Percentiles rank a stretch among this genome's conserved stretches.
These are phyloP conservation scores for Trematocara stigmaticum DNA, from an alignment of 2,113 vertebrate species.

Conservation along the genomic window DNA sequence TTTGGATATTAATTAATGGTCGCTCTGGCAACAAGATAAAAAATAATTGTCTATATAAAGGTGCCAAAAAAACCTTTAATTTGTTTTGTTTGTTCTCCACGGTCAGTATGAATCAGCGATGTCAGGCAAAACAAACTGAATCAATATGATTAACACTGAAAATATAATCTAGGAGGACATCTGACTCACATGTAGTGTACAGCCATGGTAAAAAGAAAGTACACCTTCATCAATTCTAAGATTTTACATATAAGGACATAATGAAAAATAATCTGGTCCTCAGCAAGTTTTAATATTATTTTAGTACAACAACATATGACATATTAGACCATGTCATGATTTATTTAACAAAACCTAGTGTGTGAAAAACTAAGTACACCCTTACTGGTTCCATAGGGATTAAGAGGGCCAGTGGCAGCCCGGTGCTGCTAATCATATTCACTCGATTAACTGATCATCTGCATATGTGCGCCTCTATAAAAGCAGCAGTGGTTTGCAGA, in stretches of 20 bases:
- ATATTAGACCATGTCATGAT: neutral
- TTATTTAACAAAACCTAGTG: neutral
- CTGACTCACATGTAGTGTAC: slow-evolving; percentile 4
- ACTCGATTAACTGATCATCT: neutral
- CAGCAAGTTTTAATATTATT: neutral
- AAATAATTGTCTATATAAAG: neutral
- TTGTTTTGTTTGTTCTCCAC: neutral
- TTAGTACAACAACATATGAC: neutral
- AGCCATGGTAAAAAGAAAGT: neutral
- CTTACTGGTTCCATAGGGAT: neutral
- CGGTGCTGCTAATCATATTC: neutral
- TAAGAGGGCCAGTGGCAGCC: neutral
- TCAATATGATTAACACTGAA: slow-evolving; percentile 23
- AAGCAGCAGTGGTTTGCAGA: neutral
- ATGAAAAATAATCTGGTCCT: neutral
- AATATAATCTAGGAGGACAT: neutral
- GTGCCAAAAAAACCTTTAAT: slow-evolving; percentile 32
- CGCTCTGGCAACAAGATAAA: neutral
- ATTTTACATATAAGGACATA: neutral
- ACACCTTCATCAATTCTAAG: neutral
- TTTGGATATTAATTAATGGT: slow-evolving; percentile 7
- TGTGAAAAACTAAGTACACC: neutral
- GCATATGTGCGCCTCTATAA: neutral
- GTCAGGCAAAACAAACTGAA: neutral
- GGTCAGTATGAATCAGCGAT: slow-evolving; percentile 25